Evolutionary conservation across 2,113 vertebrate genomes (phyloP).

Genomic region (Clarias macrocephalus): DNA sequence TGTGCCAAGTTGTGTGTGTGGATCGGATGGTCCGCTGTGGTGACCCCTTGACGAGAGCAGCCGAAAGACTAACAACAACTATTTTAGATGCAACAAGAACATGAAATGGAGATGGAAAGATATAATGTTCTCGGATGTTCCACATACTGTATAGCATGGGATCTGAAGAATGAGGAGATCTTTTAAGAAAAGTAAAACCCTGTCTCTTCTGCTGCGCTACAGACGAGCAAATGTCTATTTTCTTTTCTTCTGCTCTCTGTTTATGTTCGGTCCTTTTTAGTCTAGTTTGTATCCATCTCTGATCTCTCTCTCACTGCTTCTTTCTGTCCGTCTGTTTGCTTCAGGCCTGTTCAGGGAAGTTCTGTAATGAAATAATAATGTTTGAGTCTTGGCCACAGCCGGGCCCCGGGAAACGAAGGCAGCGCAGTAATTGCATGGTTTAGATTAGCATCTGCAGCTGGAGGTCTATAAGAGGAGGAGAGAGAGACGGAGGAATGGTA

Average conservation of each 20-base stretch:
- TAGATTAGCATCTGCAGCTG: slow-evolving; percentile 43
- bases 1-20: too few species aligned
- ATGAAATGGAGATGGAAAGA: background rate
- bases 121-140: background rate
- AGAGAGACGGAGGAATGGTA: slow-evolving; percentile 4
- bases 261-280: background rate
- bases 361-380: slow-evolving; percentile 46
- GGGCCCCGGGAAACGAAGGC: slow-evolving; percentile 33
- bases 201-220: background rate
- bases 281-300: slow-evolving; percentile 1
- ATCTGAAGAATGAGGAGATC: slow-evolving; percentile 4
- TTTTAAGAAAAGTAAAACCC: background rate
- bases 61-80: background rate
- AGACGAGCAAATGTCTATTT: background rate
- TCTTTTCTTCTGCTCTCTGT: background rate
- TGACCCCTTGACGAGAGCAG: too few species aligned
- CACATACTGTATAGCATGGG: background rate
- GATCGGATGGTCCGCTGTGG: too few species aligned
- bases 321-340: slow-evolving; percentile 1
- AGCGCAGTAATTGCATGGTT: slow-evolving; percentile 39
- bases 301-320: background rate
- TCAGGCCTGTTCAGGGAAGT: slow-evolving; percentile 32
- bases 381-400: slow-evolving; percentile 32
- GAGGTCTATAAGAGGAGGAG: slow-evolving; percentile 21
- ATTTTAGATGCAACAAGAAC: background rate